These are phyloP conservation scores for Drosophila erecta DNA, from an alignment of 1,140 invertebrate genomes.

Conservation along the genomic window DNA sequence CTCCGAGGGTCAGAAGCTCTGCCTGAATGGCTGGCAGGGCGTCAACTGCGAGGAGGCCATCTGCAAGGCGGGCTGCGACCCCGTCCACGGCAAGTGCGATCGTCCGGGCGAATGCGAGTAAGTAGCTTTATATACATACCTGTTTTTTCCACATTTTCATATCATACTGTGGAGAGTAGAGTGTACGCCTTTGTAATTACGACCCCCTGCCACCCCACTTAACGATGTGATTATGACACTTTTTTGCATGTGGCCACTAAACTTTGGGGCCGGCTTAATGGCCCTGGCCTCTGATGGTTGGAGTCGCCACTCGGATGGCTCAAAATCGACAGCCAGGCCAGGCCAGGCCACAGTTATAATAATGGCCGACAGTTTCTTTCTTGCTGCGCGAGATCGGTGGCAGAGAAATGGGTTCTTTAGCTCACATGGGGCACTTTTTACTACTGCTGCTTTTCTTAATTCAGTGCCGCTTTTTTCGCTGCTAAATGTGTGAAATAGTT, in stretches of 20 bases:
- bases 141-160: not conserved
- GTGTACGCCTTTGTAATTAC: constrained; percentile 47
- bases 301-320: constrained; percentile 1
- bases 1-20: constrained; percentile 94
- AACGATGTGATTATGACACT: constrained; percentile 81
- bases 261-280: constrained; percentile 71
- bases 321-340: constrained; percentile 14
- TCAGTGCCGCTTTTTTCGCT: not conserved
- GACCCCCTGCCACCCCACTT: constrained; percentile 29
- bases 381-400: constrained; percentile 38
- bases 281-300: constrained; percentile 32
- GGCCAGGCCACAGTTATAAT: constrained; percentile 68
- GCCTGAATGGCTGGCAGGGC: constrained; percentile 96
- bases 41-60: constrained; percentile 96
- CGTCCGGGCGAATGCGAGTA: constrained; percentile 94
- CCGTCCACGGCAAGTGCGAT: constrained; percentile 94
- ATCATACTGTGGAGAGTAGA: too few species aligned
- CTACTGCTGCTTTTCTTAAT: constrained; percentile 13
- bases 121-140: constrained; percentile 85
- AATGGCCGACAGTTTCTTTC: constrained; percentile 57
- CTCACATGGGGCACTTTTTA: constrained; percentile 26
- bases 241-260: constrained; percentile 59
- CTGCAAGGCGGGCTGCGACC: constrained; percentile 95
- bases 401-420: constrained; percentile 54
- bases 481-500: constrained; percentile 68